A percentile compares a stretch with the other conserved stretches of the same genome.
phyloP scores from a whole-genome alignment of 2,797 vertebrate species.

The Eulemur albifrons region DNA sequence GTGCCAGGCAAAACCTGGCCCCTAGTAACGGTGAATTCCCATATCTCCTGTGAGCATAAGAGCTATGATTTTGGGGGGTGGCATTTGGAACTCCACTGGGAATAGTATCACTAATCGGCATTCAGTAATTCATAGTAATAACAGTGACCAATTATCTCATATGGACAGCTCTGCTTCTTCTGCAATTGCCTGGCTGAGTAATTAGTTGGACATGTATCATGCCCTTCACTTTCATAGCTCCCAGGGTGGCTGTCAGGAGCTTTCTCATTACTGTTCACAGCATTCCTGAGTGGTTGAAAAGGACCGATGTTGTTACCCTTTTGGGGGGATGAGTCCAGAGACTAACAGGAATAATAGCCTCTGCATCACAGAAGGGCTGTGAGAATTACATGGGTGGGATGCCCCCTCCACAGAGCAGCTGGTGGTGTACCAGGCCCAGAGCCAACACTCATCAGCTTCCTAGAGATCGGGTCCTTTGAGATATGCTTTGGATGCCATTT shows the following conservation, averaged over 20 bases:
- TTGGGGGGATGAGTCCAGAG: not conserved
- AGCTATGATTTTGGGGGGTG: not conserved
- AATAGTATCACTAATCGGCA: not conserved
- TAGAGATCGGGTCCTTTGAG: not conserved
- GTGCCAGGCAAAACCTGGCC: not conserved
- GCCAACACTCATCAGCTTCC: not conserved
- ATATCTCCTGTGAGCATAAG: not conserved
- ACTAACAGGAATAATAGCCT: not conserved
- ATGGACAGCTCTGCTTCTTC: not conserved
- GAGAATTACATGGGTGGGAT: not conserved
- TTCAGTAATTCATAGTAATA: not conserved
- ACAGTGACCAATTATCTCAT: not conserved
- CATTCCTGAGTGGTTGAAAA: not conserved
- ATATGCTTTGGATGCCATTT: not conserved
- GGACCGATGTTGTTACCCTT: not conserved
- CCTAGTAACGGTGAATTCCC: not conserved
- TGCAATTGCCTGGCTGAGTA: not conserved
- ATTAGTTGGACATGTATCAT: not conserved
- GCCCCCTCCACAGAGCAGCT: not conserved
- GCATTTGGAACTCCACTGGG: not conserved
- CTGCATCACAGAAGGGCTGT: not conserved
- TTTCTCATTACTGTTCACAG: not conserved
- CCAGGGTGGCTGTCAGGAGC: not conserved
- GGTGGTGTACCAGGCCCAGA: not conserved
- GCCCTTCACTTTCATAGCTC: not conserved